Base-by-base conservation (phyloP, 2,113 vertebrate genomes). In the Vulpes ferrilata region DNA sequence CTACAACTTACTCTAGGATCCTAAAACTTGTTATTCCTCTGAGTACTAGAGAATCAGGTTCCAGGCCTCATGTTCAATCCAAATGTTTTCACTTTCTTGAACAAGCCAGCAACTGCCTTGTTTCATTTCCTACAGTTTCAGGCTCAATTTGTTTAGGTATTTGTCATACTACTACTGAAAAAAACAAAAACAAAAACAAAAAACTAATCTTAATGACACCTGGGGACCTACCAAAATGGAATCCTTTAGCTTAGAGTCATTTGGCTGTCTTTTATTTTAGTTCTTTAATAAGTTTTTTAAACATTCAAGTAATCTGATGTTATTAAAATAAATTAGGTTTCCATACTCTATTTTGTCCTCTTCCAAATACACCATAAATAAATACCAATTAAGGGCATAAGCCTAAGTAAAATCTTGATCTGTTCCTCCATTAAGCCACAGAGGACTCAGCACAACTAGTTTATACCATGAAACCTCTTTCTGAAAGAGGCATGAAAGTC, bases 231-330 rank as follows among this genome's bases (percentile, higher is more conserved):
- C 92, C 12, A 78, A 74, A 88, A 84, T 76, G 32, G 5, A 57
- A 3, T 71, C 17, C 43, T 51, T 78, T 78, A 76, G 48, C 73
- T 80, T 23, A 74, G 30, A 88, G 13, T 15, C 76, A 20, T 90
- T 96, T 90, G 60, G 35, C 20, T 78, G 11, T 78, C 19, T 88
- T 81, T 43, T 88, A 89, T 81, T 96, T 91, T 69, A 93, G 7
- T 83, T 86, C 32, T 96, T 96, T 11, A 92, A 38, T 73, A 60
- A 57, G 1, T 89, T 95, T 92, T 89, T 95, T 92, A 93, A 93
- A 80, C 16, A 79, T 84, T 74, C 57, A 95, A 97, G 81, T 59
- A 6, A 74, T 48, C 22, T 48, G 6, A 78, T 82, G 15, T 79
- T 11, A 38, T 93, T 74, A 84, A 65, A 93, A 93, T 87, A 84